These are phyloP conservation scores for Phyllotreta striolata DNA, from an alignment of 2,888 invertebrate genomes.

Conservation along the genomic window DNA sequence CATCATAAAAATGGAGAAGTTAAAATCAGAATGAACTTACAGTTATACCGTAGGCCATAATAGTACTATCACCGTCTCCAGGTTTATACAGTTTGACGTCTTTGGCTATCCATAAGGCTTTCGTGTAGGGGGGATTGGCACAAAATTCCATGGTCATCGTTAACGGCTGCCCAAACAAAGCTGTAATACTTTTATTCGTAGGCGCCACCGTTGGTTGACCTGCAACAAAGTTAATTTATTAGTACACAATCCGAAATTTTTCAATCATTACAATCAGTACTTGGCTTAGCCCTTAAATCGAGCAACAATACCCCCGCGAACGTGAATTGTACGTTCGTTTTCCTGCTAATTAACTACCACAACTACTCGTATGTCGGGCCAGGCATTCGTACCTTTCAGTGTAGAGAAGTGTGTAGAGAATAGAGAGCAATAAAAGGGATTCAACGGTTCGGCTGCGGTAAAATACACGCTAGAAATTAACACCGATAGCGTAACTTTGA, in stretches of 20 bases:
- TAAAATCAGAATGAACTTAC: slow-evolving; percentile 54
- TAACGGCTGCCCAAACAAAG: slow-evolving; percentile 73
- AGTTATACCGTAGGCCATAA: slow-evolving; percentile 65
- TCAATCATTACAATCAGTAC: neutral
- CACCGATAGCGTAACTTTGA: slow-evolving; percentile 37
- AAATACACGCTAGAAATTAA: slow-evolving; percentile 33
- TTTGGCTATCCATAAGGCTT: slow-evolving; percentile 70
- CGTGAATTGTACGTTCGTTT: too few species aligned
- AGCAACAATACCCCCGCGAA: too few species aligned
- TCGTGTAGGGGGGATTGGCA: slow-evolving; percentile 75
- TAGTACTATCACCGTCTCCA: slow-evolving; percentile 63
- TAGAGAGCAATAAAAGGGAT: slow-evolving; percentile 10
- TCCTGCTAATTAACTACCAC: too few species aligned
- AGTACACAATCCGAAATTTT: neutral
- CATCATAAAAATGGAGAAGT: slow-evolving; percentile 2
- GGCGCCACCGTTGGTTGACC: slow-evolving; percentile 75
- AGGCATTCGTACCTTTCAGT: too few species aligned
- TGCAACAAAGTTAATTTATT: slow-evolving; percentile 53
- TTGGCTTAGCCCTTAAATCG: too few species aligned
- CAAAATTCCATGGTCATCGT: slow-evolving; percentile 78
- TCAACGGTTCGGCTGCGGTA: neutral
- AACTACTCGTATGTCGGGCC: too few species aligned
- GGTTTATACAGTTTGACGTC: slow-evolving; percentile 65
- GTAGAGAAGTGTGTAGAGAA: too few species aligned
- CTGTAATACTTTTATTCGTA: slow-evolving; percentile 71